Evolutionary conservation across 2,797 vertebrate species (phyloP).

Genomic region (Pyrocephalus nanus): DNA sequence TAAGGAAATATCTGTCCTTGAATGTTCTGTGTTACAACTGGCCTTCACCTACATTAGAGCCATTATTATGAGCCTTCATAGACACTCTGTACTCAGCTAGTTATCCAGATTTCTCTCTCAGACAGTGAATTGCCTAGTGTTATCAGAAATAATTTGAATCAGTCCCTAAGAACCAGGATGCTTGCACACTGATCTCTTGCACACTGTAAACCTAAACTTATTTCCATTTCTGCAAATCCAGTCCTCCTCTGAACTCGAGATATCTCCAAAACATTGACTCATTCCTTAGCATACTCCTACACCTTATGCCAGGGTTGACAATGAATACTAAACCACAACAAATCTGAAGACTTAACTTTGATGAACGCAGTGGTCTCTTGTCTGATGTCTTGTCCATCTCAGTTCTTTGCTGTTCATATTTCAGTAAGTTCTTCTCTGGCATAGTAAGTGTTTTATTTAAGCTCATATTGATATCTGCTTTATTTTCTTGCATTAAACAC

Average conservation of each 20-base stretch:
- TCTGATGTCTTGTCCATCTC: neutral
- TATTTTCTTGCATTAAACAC: neutral
- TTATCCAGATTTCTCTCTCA: neutral
- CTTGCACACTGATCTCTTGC: neutral
- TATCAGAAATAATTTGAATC: neutral
- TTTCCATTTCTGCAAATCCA: neutral
- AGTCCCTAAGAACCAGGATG: neutral
- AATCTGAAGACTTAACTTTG: neutral
- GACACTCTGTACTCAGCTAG: neutral
- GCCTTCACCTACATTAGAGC: neutral
- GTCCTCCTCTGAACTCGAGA: neutral
- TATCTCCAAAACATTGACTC: neutral
- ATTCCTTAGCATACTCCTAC: neutral
- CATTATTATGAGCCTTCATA: accelerated
- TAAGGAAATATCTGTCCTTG: neutral
- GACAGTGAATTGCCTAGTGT: neutral
- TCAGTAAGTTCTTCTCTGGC: neutral
- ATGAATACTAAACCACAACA: neutral
- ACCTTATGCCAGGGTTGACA: neutral
- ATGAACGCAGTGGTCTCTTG: neutral
- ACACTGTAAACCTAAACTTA: neutral
- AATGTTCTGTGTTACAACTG: neutral
- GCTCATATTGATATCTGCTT: neutral
- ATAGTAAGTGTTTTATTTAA: neutral
- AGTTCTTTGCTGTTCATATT: neutral